A percentile compares a stretch with the other conserved stretches of the same genome.
Conservation (phyloP, 2,113 vertebrate genomes). For the Oceanites oceanicus region DNA sequence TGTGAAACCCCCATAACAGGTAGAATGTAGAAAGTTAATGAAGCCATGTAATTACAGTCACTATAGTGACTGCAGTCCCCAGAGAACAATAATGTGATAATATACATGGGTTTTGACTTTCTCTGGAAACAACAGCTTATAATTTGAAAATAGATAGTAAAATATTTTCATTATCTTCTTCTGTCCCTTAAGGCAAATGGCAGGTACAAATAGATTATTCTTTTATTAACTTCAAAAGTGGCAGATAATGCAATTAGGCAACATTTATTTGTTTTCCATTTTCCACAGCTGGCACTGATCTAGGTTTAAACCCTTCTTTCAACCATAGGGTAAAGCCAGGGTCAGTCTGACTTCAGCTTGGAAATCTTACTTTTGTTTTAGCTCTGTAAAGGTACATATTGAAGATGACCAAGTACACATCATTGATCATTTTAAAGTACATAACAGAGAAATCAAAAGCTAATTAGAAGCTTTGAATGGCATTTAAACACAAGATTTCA, state of each 20-base stretch:
- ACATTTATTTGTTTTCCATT: constrained; percentile 56
- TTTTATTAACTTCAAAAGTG: constrained; percentile 80
- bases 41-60: constrained; percentile 90
- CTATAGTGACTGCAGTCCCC: constrained; percentile 84
- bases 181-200: constrained; percentile 78
- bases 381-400: not conserved
- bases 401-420: not conserved
- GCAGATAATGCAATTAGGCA: constrained; percentile 63
- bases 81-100: constrained; percentile 82
- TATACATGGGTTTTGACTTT: constrained; percentile 77
- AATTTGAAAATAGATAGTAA: constrained; percentile 85
- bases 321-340: not conserved
- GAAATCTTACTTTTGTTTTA: not conserved
- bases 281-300: not conserved
- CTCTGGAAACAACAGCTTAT: constrained; percentile 78
- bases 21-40: constrained; percentile 90
- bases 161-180: constrained; percentile 85
- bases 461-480: not conserved
- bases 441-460: not conserved
- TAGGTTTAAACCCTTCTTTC: constrained; percentile 30
- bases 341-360: not conserved
- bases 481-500: not conserved
- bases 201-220: constrained; percentile 82
- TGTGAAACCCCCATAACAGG: constrained; percentile 83
- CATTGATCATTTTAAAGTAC: not conserved